These are phyloP conservation scores for Argentina silus DNA, from an alignment of 2,797 vertebrate species.

Conservation along the genomic window DNA sequence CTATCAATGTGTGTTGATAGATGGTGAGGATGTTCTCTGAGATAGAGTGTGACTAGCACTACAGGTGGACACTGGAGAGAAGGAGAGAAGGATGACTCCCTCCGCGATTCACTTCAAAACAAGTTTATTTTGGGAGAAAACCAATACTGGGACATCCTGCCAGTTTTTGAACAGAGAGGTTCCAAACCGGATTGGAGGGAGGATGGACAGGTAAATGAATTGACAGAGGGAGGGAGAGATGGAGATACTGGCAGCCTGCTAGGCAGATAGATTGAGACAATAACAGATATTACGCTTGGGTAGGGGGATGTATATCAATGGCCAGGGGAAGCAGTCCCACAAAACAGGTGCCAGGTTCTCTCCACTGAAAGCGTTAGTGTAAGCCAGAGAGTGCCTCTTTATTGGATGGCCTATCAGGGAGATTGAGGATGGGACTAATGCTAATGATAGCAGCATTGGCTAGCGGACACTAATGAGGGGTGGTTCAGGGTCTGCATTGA, in stretches of 20 bases:
- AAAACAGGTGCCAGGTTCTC: conserved; percentile 30
- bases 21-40: not conserved
- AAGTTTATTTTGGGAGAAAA: not conserved
- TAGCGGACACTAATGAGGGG: conserved; percentile 55
- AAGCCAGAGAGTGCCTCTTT: conserved; percentile 15
- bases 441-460: conserved; percentile 54
- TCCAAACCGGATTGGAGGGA: not conserved
- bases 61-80: not conserved
- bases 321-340: conserved; percentile 35
- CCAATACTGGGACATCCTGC: not conserved
- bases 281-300: conserved; percentile 14
- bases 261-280: conserved; percentile 5
- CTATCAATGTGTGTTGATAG: not conserved
- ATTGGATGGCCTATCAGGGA: conserved; percentile 43
- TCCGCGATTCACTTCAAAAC: not conserved
- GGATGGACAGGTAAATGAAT: not conserved
- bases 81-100: not conserved
- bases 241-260: not conserved
- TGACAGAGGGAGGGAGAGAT: not conserved
- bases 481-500: conserved; percentile 44
- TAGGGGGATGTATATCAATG: conserved; percentile 44
- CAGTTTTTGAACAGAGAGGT: not conserved
- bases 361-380: conserved; percentile 31
- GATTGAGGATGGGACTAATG: conserved; percentile 52
- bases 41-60: not conserved